These are phyloP conservation scores for Cairina moschata DNA, from an alignment of 2,113 vertebrate species.

Conservation along the genomic window DNA sequence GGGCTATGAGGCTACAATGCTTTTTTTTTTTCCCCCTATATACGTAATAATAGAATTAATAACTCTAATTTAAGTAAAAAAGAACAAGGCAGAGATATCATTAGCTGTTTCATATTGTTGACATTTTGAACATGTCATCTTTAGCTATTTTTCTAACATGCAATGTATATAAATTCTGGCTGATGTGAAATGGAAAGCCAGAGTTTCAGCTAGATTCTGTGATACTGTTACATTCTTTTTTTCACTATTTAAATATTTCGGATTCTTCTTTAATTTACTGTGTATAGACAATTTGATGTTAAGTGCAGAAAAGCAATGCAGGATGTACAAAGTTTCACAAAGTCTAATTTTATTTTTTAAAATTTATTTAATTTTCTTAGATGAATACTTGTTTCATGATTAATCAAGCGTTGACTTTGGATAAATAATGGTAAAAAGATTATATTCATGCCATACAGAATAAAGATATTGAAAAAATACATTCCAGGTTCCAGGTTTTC, in stretches of 20 bases:
- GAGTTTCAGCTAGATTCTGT: not conserved
- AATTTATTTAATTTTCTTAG: not conserved
- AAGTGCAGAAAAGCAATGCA: not conserved
- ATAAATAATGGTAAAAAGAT: not conserved
- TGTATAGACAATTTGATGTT: not conserved
- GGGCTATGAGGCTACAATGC: not conserved
- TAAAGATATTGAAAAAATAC: constrained; percentile 38
- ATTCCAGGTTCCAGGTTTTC: constrained; percentile 1
- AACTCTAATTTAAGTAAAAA: not conserved
- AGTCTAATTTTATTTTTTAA: constrained; percentile 55
- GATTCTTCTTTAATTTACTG: not conserved
- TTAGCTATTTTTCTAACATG: not conserved
- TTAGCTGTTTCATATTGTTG: not conserved
- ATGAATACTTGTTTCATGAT: not conserved
- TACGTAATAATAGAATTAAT: not conserved
- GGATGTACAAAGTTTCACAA: not conserved
- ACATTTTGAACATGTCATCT: not conserved
- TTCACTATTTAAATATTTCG: not conserved
- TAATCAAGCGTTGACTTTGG: not conserved
- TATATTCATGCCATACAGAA: not conserved
- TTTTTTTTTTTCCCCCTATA: too few species aligned
- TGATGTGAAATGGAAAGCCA: not conserved
- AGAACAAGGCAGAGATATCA: accelerated
- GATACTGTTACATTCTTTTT: not conserved
- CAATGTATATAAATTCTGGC: not conserved